phyloP scores from a whole-genome alignment of 2,888 invertebrate species.

The Hirtodrosophila histrioides region DNA sequence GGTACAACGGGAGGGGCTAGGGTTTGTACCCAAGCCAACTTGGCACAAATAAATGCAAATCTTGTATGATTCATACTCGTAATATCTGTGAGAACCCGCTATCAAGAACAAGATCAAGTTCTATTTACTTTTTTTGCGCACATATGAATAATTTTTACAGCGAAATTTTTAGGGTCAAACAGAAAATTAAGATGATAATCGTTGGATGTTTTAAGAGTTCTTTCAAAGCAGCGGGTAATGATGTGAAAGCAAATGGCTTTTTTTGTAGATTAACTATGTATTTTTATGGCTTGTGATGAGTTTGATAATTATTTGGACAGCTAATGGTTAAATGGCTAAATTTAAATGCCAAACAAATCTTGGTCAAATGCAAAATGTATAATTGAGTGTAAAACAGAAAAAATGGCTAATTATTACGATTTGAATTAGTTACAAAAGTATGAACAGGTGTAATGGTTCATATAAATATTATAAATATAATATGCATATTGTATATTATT shows the following conservation, averaged over 20 bases:
- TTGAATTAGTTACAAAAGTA: conserved; percentile 59
- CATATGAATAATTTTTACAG: conserved; percentile 22
- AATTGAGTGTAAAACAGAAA: conserved; percentile 58
- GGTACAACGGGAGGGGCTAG: background rate
- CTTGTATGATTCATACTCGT: conserved; percentile 56
- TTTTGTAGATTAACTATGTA: conserved; percentile 1
- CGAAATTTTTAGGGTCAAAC: conserved; percentile 26
- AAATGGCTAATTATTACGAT: conserved; percentile 58
- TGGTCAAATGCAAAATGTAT: conserved; percentile 42
- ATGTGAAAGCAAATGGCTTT: conserved; percentile 19
- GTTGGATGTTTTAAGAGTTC: background rate
- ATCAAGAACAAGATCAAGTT: conserved; percentile 47
- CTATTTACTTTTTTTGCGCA: conserved; percentile 26
- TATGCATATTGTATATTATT: conserved; percentile 70
- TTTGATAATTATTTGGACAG: background rate
- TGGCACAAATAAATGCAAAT: conserved; percentile 36
- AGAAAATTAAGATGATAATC: conserved; percentile 28
- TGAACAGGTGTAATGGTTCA: conserved; percentile 64
- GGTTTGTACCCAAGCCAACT: conserved; percentile 32
- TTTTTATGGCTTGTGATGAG: background rate
- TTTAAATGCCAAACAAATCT: too few relatives aligned
- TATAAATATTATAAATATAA: conserved; percentile 54
- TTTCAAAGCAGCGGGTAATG: conserved; percentile 6
- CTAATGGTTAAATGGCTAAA: too few relatives aligned
- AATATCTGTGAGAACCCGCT: conserved; percentile 11